phyloP scores from a whole-genome alignment of 53 echinoderm and acorn worm genomes.

The Mesocentrotus franciscanus region DNA sequence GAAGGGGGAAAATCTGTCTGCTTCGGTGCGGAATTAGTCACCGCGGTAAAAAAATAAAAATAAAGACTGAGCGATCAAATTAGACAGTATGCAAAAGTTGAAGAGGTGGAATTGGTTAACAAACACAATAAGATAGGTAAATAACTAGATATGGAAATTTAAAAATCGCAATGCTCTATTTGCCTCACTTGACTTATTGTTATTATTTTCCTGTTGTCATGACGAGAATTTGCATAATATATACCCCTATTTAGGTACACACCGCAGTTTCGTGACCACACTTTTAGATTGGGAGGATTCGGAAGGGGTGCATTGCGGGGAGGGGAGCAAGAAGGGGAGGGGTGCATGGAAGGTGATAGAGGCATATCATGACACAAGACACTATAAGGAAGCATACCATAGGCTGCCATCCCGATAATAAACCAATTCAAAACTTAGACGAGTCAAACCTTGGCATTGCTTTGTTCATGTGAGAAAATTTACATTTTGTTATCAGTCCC shows the following conservation, averaged over 20 bases:
- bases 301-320: slow-evolving; percentile 2
- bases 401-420: not conserved
- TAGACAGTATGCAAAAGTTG: not conserved
- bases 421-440: not conserved
- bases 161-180: not conserved
- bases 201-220: not conserved
- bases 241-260: not conserved
- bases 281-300: not conserved
- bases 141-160: not conserved
- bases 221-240: not conserved
- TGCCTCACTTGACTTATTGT: not conserved
- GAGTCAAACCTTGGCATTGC: not conserved
- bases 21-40: slow-evolving; percentile 45
- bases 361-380: not conserved
- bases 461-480: not conserved
- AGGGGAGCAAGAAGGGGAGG: slow-evolving; percentile 9
- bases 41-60: slow-evolving; percentile 1
- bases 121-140: not conserved
- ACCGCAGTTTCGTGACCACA: not conserved
- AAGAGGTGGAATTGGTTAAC: not conserved
- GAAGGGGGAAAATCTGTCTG: slow-evolving; percentile 57
- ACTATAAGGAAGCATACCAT: not conserved
- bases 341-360: not conserved
- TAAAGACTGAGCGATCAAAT: slow-evolving; percentile 13
- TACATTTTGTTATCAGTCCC: no score